phyloP scores from a whole-genome alignment of 1,140 invertebrate species.

The Atta texana region DNA sequence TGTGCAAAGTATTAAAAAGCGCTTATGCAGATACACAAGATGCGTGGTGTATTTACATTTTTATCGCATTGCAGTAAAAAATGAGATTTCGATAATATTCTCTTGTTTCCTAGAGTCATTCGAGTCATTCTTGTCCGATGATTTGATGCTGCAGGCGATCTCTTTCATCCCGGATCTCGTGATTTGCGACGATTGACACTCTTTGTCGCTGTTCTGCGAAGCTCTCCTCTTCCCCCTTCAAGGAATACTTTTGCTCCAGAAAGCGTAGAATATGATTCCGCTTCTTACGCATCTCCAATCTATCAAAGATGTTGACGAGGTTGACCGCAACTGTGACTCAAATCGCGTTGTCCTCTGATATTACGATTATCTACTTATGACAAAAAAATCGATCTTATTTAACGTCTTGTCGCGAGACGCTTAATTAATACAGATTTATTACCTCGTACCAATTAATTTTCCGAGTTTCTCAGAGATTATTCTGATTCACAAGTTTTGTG shows the following conservation, averaged over 20 bases:
- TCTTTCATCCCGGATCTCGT: conserved; percentile 47
- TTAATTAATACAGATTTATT: conserved; percentile 52
- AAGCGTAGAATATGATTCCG: conserved; percentile 78
- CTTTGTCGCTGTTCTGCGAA: conserved; percentile 71
- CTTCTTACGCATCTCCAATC: conserved; percentile 79
- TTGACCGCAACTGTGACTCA: conserved; percentile 82
- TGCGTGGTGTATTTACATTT: conserved; percentile 82
- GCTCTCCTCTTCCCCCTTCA: conserved; percentile 82
- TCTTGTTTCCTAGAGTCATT: conserved; percentile 18
- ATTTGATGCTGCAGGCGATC: conserved; percentile 22
- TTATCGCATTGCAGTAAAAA: conserved; percentile 83
- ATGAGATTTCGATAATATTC: conserved; percentile 68
- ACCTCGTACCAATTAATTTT: conserved; percentile 84
- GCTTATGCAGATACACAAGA: conserved; percentile 31
- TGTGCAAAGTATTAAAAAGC: too few species aligned
- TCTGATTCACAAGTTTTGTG: conserved; percentile 79
- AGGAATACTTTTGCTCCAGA: conserved; percentile 83
- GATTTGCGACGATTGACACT: conserved; percentile 74
- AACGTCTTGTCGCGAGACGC: not conserved
- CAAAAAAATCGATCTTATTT: conserved; percentile 9
- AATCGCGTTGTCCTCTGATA: conserved; percentile 84
- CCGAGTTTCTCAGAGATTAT: conserved; percentile 83
- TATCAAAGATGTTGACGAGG: conserved; percentile 83
- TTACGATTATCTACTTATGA: conserved; percentile 83
- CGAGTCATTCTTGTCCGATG: conserved; percentile 57